Base-by-base conservation (phyloP, 2,113 vertebrate genomes). In the Phodopus roborovskii region DNA sequence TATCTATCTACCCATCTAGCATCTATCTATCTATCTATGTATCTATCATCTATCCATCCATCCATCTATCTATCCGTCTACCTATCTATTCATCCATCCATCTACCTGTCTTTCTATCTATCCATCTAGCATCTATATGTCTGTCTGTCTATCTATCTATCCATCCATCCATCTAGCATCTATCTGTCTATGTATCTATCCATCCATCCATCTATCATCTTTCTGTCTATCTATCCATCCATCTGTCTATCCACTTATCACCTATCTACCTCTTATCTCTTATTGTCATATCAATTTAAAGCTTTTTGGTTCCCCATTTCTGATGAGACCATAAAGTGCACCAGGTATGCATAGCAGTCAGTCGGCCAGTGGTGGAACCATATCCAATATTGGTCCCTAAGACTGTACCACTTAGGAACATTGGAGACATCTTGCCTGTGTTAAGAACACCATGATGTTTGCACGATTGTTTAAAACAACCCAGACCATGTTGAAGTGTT, bases 401-500 rank as follows among this genome's bases (percentile, higher is more conserved):
- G 6, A 50, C n/a, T 15, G 11, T 42, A 13, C 12, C 30, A n/a
- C 24, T 28, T 8, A 70, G 50, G 30, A 17, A 60, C 16, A 0
- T 19, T 71, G 42, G 24, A 7, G 11, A 22, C 33, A 53, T 62
- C 19, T 53, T 73, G 48, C 53, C 53, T 30, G 3, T 48, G 30
- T 48, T 60, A 71, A 39, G 7, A 16, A 20, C 26, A 22, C 42
- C 12, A 6, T 39, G 24, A 53, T 7, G 53, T 33, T 50, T 58
- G 20, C 15, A 22, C 17, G 36, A 11, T 53, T 56, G 39, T 36
- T 83, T 30, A 30, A 42, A 50, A 73, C 2, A 48, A 1, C 39
- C 11, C 13, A 17, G 39, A 20, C 9, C 17, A 30, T 20, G 5
- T 30, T 2, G 28, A 2, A 28, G 50, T 45, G 0, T 42, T 19